Evolutionary conservation across 1,140 invertebrate species (phyloP).

Genomic region (Aphis gossypii): DNA sequence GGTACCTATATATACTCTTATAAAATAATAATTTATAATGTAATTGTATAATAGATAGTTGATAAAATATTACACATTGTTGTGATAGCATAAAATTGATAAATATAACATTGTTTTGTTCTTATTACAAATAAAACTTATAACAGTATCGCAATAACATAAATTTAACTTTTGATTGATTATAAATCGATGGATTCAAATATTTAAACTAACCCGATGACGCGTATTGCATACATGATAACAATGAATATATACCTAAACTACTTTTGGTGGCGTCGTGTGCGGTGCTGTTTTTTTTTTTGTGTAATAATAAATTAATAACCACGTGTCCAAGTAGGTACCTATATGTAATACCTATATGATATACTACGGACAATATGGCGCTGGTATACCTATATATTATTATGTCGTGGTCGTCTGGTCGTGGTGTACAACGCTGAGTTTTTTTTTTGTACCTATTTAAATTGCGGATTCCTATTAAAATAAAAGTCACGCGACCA

Average conservation of each 20-base stretch:
- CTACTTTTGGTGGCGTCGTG: not conserved
- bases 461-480: slow-evolving; percentile 46
- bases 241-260: not conserved
- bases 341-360: not conserved
- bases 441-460: slow-evolving; percentile 35
- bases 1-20: no score
- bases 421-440: not conserved
- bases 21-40: no score
- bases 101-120: not conserved
- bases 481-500: slow-evolving; percentile 51
- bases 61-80: not conserved
- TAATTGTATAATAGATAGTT: no score
- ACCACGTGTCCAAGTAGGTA: not conserved
- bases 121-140: not conserved
- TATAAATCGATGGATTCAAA: not conserved
- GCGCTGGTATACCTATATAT: not conserved
- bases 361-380: not conserved
- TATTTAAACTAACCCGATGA: not conserved
- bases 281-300: no score
- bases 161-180: not conserved
- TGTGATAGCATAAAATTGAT: not conserved
- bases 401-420: not conserved
- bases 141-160: not conserved
- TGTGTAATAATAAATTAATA: slow-evolving; percentile 5
- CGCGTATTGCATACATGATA: not conserved